Conservation (phyloP, 2,113 vertebrate species). For the Corydoras sp. region DNA sequence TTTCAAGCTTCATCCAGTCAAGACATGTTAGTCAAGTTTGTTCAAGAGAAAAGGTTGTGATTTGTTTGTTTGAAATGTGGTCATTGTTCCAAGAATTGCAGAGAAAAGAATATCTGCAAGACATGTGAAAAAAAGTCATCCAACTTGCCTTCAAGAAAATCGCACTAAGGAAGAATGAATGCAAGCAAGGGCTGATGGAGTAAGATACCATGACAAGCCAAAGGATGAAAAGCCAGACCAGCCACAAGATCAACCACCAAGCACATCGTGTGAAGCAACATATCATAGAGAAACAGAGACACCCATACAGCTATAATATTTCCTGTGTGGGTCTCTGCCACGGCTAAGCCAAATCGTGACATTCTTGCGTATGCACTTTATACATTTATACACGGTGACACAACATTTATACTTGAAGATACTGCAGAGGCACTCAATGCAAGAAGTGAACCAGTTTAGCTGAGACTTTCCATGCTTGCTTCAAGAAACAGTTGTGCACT, state of each 20-base stretch:
- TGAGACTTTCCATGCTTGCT: constrained; percentile 1
- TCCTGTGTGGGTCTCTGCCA: constrained; percentile 8
- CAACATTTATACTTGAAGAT: constrained; percentile 6
- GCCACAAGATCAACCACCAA: not conserved
- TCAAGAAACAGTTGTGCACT: not conserved
- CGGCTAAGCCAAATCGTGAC: not conserved
- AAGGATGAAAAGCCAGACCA: not conserved
- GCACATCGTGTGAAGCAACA: not conserved
- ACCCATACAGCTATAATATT: not conserved
- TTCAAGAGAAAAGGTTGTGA: constrained; percentile 17
- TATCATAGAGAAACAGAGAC: not conserved
- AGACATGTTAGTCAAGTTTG: constrained; percentile 9
- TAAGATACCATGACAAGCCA: not conserved
- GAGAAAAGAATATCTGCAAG: constrained; percentile 7
- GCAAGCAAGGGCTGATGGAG: not conserved
- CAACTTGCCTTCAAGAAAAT: not conserved
- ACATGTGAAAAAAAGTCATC: not conserved
- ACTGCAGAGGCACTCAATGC: not conserved
- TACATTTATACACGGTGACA: constrained; percentile 4
- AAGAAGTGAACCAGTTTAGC: not conserved
- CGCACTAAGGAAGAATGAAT: not conserved
- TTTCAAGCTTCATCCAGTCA: constrained; percentile 38
- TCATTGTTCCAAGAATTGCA: constrained; percentile 22
- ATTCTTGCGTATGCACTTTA: constrained; percentile 14
- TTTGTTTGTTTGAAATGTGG: constrained; percentile 23